Conservation (phyloP, 2,797 vertebrate species). For the Melanotaenia boesemani region DNA sequence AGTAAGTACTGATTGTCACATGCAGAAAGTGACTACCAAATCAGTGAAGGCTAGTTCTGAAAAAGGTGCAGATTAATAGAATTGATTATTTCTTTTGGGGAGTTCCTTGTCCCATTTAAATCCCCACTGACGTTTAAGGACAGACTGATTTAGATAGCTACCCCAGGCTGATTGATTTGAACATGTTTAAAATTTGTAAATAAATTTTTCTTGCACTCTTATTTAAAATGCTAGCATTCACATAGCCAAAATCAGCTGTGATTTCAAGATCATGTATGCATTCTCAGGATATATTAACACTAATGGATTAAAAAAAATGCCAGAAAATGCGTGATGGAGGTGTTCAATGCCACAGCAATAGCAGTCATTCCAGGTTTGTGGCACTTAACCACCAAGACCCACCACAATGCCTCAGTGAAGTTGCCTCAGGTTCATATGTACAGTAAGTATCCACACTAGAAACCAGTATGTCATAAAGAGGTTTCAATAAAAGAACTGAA, state of each 20-base stretch:
- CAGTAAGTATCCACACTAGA: conserved; percentile 50
- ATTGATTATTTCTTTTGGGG: background rate
- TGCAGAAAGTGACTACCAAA: background rate
- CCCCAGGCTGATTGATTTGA: background rate
- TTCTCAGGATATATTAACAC: conserved; percentile 66
- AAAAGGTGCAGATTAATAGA: background rate
- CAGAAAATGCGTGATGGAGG: conserved; percentile 3
- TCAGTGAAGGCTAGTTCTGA: background rate
- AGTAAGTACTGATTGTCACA: background rate
- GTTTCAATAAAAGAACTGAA: conserved; percentile 34
- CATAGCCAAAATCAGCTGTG: conserved; percentile 1
- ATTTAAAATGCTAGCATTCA: background rate
- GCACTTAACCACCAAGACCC: conserved; percentile 38
- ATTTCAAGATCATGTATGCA: conserved; percentile 1
- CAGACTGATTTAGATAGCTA: background rate
- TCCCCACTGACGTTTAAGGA: background rate
- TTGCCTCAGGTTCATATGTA: conserved; percentile 76
- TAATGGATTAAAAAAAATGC: conserved; percentile 32
- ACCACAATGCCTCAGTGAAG: conserved; percentile 72
- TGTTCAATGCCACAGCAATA: conserved; percentile 64
- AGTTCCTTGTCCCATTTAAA: background rate
- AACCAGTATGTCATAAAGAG: conserved; percentile 18
- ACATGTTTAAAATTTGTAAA: background rate
- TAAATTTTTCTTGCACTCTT: background rate
- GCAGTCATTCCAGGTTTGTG: conserved; percentile 47